Evolutionary conservation across 2,888 invertebrate genomes (phyloP).

Genomic region (Zygothrica quintamaculata): DNA sequence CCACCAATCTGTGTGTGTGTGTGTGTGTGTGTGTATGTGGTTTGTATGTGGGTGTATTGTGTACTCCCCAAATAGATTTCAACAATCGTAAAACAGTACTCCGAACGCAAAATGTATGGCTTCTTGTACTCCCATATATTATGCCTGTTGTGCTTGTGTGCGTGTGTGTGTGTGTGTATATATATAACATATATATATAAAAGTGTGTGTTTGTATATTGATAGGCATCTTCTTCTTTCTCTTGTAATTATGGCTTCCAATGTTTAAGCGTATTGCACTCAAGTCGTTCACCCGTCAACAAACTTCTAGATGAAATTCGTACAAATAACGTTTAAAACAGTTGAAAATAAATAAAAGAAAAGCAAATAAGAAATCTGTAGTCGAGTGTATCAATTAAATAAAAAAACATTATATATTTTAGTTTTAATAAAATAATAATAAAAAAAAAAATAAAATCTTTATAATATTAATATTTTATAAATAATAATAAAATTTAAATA

Average conservation of each 20-base stretch:
- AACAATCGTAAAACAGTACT: conserved; percentile 24
- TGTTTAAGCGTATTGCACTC: conserved; percentile 3
- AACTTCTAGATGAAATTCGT: no score
- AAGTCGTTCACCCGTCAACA: no score
- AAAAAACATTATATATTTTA: no score
- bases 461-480: no score
- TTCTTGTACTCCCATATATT: conserved; percentile 21
- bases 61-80: conserved; percentile 8
- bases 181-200: background rate
- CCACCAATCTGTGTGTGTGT: background rate
- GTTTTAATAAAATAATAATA: no score
- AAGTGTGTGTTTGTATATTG: conserved; percentile 11
- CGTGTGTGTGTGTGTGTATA: conserved; percentile 1
- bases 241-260: conserved; percentile 31
- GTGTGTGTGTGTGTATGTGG: conserved; percentile 5
- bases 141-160: conserved; percentile 16
- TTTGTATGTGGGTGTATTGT: conserved; percentile 5
- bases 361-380: no score
- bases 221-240: conserved; percentile 8
- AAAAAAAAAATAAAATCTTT: no score
- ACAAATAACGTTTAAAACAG: no score
- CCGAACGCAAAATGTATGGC: conserved; percentile 14
- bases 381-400: no score
- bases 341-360: no score
- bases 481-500: no score